Evolutionary conservation across 2,888 invertebrate genomes (phyloP), one percentile per base, ranked within the genome.

Genomic region (Drosophila seclusa): DNA sequence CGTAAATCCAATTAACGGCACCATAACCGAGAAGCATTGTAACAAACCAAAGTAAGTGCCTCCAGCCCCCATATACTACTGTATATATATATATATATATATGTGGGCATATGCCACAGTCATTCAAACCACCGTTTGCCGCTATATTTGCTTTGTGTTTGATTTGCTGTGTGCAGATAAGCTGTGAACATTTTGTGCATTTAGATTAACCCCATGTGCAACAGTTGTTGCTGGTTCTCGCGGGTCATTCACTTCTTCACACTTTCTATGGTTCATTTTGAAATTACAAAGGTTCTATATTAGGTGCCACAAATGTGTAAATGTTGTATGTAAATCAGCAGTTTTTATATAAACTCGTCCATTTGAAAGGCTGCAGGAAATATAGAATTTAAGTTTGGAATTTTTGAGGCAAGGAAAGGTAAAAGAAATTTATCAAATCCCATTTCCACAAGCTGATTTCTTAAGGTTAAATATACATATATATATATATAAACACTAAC

Each of bases 1-100:
- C 93, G 96, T 95, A 93, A 99, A 99, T 94, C 99, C 99, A 13
- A 94, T 96, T 89, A 99, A 98, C 92, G 98, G 97, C 53, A 95
- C 96, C 31, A 94, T 97, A 80, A 96, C 97, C 92, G 99, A 99
- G 93, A 99, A 99, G 91, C 99, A 99, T 92, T 97, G 98, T 91
- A 98, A 98, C 92, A 98, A 98, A 92, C 96, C 99, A 24, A 96
- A 95, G 95, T 95, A 91, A 93, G 93, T 67, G 52, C n/a, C 13
- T 55, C 32, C 55, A 42, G 68, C 50, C 80, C 63, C 62, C 63
- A 64, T 67, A 42, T 8, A 21, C 42, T 5, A n/a, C 40, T 36
- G 16, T 29, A 38, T 29, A n/a, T 29, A 11, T 16, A 29, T 21
- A 32, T 18, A 36, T 32, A 50, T n/a, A 36, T 29, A 36, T 18